Percentiles rank a stretch among this genome's conserved stretches.
Conservation (phyloP, 1,140 invertebrate species). For the Stegodyphus dumicola region DNA sequence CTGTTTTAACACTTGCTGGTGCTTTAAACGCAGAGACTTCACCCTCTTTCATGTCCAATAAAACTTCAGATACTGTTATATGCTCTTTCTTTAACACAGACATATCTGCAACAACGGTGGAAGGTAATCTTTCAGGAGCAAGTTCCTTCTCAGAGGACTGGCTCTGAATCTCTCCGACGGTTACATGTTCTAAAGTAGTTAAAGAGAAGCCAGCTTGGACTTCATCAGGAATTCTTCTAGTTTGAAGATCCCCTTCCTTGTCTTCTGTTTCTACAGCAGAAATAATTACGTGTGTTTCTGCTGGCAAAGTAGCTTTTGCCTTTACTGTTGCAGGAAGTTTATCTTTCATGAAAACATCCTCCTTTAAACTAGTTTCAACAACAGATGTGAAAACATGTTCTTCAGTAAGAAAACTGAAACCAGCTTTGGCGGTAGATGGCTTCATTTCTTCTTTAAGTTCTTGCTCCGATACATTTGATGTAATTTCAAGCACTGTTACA, state of each 20-base stretch:
- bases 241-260: constrained; percentile 60
- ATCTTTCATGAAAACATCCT: constrained; percentile 28
- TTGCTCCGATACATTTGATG: constrained; percentile 24
- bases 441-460: constrained; percentile 13
- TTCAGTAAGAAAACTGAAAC: constrained; percentile 52
- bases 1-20: constrained; percentile 53
- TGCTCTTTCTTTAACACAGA: constrained; percentile 50
- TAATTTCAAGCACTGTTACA: constrained; percentile 45
- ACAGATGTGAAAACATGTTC: constrained; percentile 60
- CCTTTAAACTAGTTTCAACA: constrained; percentile 54
- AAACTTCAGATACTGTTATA: constrained; percentile 61
- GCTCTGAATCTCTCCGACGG: constrained; percentile 47
- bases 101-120: constrained; percentile 17
- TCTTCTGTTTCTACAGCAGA: constrained; percentile 43
- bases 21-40: constrained; percentile 46
- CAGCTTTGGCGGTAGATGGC: constrained; percentile 28
- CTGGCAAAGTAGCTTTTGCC: constrained; percentile 50
- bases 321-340: constrained; percentile 24
- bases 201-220: constrained; percentile 46
- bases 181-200: constrained; percentile 50
- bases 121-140: constrained; percentile 17
- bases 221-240: constrained; percentile 51
- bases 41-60: constrained; percentile 61
- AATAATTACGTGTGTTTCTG: constrained; percentile 59
- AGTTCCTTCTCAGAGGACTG: constrained; percentile 60